Percentiles rank a stretch among this genome's conserved stretches.
These are phyloP conservation scores for Tetramorium alpestre DNA, from an alignment of 1,140 invertebrate genomes.

Conservation along the genomic window DNA sequence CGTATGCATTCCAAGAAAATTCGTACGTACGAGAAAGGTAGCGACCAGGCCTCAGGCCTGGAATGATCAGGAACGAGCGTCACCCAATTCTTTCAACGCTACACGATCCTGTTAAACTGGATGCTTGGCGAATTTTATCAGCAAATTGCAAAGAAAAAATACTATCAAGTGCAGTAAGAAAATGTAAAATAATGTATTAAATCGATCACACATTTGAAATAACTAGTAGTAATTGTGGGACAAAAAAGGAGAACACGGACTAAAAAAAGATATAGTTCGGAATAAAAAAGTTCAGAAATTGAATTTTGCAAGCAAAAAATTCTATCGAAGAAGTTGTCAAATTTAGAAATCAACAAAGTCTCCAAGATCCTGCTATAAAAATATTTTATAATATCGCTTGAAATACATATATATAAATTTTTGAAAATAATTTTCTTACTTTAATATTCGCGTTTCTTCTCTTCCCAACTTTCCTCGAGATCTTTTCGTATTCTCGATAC, in stretches of 20 bases:
- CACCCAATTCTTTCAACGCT: constrained; percentile 17
- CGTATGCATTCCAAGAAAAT: constrained; percentile 29
- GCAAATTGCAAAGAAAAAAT: not conserved
- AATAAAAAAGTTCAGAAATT: not conserved
- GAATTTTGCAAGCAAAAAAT: not conserved
- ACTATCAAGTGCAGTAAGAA: not conserved
- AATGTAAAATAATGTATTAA: not conserved
- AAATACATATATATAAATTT: not conserved
- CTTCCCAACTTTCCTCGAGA: not conserved
- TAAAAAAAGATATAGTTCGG: not conserved
- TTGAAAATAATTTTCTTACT: not conserved
- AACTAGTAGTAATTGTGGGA: not conserved
- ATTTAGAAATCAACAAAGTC: not conserved
- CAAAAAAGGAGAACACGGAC: not conserved
- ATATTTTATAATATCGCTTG: not conserved
- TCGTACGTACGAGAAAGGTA: not conserved
- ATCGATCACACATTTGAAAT: not conserved
- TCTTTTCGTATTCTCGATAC: not conserved
- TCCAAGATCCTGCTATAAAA: not conserved
- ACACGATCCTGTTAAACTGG: not conserved
- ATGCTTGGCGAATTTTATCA: not conserved
- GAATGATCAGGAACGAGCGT: not conserved
- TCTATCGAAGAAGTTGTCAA: not conserved
- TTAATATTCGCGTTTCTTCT: not conserved
- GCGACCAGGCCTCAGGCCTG: not conserved